Evolutionary conservation across 1,140 invertebrate species (phyloP).

Genomic region (Meteorus sp.): DNA sequence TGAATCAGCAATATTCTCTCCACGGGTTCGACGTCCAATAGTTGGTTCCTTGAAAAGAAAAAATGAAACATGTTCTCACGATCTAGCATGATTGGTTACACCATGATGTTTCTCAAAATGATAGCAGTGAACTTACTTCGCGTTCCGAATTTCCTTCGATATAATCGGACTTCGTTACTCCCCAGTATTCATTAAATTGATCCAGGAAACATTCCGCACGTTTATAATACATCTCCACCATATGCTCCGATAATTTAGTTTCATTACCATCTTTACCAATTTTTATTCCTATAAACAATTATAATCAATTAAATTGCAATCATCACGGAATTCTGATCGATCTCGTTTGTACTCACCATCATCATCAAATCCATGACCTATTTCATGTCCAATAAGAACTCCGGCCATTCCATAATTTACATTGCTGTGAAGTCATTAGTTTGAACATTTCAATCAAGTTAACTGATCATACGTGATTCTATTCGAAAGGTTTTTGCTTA

Average conservation of each 20-base stretch:
- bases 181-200: conserved; percentile 23
- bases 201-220: conserved; percentile 20
- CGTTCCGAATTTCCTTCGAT: background rate
- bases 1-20: conserved; percentile 57
- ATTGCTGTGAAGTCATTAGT: conserved; percentile 9
- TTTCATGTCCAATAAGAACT: conserved; percentile 65
- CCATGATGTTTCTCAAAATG: no score
- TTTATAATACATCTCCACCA: conserved; percentile 17
- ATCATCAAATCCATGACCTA: conserved; percentile 65
- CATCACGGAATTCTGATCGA: background rate
- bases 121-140: background rate
- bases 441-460: background rate
- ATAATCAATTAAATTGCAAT: background rate
- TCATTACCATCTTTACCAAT: conserved; percentile 14
- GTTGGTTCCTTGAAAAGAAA: background rate
- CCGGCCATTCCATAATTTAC: conserved; percentile 55
- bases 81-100: no score
- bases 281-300: conserved; percentile 9
- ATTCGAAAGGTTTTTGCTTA: no score
- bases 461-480: conserved; percentile 18
- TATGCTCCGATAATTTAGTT: conserved; percentile 8
- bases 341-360: conserved; percentile 43
- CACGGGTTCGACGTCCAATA: background rate
- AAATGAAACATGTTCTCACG: no score
- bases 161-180: background rate